phyloP scores from a whole-genome alignment of 2,797 vertebrate species.

The Eulemur albifrons region DNA sequence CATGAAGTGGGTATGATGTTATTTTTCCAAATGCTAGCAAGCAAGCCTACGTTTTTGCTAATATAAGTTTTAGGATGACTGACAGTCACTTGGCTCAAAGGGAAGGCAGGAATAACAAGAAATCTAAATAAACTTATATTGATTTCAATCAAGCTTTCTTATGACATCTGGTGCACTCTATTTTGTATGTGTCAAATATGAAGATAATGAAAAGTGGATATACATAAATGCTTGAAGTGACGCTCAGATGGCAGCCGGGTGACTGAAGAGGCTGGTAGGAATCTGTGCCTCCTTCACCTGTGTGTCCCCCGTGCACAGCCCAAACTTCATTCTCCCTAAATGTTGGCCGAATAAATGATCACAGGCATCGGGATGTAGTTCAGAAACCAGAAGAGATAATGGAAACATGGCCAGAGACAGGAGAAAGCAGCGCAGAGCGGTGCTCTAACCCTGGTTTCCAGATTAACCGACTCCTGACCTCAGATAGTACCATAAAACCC shows the following conservation, averaged over 20 bases:
- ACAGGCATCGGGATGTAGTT: fast-evolving
- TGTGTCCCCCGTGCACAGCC: fast-evolving
- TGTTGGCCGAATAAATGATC: neutral
- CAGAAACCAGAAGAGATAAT: no score
- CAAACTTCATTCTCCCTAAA: fast-evolving
- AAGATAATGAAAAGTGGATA: neutral
- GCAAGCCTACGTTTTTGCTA: neutral
- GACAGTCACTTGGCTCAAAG: neutral
- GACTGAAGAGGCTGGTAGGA: fast-evolving
- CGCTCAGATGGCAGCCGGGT: neutral
- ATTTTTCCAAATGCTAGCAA: neutral
- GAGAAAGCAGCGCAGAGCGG: fast-evolving
- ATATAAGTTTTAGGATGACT: neutral
- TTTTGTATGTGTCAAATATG: neutral
- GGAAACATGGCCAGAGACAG: fast-evolving
- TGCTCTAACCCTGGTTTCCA: neutral
- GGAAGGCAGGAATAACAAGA: neutral
- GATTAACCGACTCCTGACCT: neutral
- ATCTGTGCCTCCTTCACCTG: fast-evolving
- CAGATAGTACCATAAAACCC: no score
- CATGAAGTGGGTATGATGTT: neutral
- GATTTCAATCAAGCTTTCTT: neutral
- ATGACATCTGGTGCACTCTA: neutral
- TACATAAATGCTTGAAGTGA: neutral
- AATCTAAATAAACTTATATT: neutral